Evolutionary conservation across 2,888 invertebrate species (phyloP), one percentile per base, ranked within the genome.

Genomic region (Steinernema carpocapsae): DNA sequence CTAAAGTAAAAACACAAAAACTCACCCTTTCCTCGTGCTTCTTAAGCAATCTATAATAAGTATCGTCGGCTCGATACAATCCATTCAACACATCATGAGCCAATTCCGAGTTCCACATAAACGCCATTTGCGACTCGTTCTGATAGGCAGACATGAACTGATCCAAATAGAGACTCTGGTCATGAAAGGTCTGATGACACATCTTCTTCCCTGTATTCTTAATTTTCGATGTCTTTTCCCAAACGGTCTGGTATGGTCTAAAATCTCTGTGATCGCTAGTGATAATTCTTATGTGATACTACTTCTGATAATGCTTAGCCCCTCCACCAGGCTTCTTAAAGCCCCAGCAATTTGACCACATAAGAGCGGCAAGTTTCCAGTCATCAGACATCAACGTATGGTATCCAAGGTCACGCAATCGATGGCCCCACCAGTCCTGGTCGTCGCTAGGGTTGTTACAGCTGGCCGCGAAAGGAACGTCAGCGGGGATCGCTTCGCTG

Each of bases 81-180:
- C 0, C 22, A 24, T 74, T 74, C 14, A 14, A n/a, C 10, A 74
- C 24, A 26, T 75, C 42, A 37, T 75, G 75, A 19, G 24, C 72
- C 6, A 74, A 37, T 1, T 73, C 46, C 1, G 37, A 70, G 45
- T 37, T 74, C 71, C 75, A 75, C 19, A 48, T 75, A 3, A 74
- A 29, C 1, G 75, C 46, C 24, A 75, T 46, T 29, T 75, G 72
- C 24, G 75, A 56, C 26, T 74, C 51, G 17, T 73, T 26, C 1
- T 14, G 14, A 48, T 75, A 75, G 6, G 72, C 43, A 19, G n/a
- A 24, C 29, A 75, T 75, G 42, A 75, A 75, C 17, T 52, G 59
- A 45, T 75, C 26, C 12, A 72, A 56, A 24, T 74, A 43, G n/a
- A 71, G 46, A 17, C 22, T 7, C 0, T 26, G 0, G 26, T 74